Conservation (phyloP, 2,113 vertebrate genomes). For the Loxodonta africana region DNA sequence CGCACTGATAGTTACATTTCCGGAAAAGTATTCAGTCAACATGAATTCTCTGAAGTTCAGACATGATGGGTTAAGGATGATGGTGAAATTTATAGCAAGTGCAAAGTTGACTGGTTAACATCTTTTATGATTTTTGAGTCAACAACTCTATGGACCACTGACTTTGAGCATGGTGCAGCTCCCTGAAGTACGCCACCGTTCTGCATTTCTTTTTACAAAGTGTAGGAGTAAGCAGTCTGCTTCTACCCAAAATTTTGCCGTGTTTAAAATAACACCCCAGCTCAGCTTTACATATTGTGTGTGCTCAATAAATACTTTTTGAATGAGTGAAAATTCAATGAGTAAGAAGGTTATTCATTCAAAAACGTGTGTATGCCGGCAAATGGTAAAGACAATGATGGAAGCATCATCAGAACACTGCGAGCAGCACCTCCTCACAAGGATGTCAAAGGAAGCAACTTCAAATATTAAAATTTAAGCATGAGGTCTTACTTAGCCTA, state of each 20-base stretch:
- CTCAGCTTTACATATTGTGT: conserved; percentile 52
- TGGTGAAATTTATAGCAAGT: neutral
- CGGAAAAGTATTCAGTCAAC: conserved; percentile 35
- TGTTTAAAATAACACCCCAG: conserved; percentile 67
- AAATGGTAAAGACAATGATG: neutral
- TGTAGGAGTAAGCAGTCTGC: conserved; percentile 37
- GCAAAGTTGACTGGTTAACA: conserved; percentile 24
- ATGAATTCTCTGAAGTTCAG: conserved; percentile 40
- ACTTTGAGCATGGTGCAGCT: conserved; percentile 5
- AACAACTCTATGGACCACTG: conserved; percentile 53
- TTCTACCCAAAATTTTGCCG: conserved; percentile 36
- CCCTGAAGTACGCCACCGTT: neutral
- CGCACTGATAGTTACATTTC: neutral
- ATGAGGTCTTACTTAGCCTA: neutral
- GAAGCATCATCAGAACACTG: neutral
- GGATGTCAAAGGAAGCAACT: neutral
- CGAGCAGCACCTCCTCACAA: neutral
- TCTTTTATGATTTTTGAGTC: conserved; percentile 41
- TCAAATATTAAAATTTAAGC: neutral
- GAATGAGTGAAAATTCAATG: conserved; percentile 77
- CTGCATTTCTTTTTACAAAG: neutral
- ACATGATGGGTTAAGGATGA: neutral
- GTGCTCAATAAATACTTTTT: conserved; percentile 69
- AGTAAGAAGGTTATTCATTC: conserved; percentile 78
- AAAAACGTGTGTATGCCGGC: conserved; percentile 59